Evolutionary conservation across 2,797 vertebrate species (phyloP).

Genomic region (Acanthiza pusilla): DNA sequence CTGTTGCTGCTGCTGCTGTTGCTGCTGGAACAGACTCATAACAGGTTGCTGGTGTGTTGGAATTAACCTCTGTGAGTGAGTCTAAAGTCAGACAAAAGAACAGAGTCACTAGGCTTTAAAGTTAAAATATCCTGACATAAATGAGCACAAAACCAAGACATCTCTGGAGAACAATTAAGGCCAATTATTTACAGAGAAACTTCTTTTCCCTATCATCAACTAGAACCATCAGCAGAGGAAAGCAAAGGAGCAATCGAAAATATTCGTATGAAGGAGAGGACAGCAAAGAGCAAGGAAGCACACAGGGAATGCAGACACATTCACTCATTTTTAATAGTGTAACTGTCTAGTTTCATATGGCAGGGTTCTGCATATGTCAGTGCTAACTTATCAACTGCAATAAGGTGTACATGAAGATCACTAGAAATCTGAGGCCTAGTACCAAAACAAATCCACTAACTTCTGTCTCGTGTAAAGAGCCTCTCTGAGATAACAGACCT

Average conservation of each 20-base stretch:
- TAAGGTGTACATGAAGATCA: not conserved
- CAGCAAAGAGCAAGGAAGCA: not conserved
- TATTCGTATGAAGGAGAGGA: not conserved
- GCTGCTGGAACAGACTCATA: constrained; percentile 77
- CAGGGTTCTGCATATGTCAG: not conserved
- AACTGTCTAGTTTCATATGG: not conserved
- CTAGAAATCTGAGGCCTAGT: not conserved
- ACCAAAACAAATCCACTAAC: not conserved
- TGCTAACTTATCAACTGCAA: not conserved
- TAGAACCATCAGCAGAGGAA: not conserved
- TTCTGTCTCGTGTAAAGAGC: not conserved
- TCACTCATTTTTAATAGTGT: not conserved
- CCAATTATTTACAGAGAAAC: not conserved
- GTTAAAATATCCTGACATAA: constrained; percentile 1
- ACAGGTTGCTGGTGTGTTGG: constrained; percentile 75
- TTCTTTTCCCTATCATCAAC: not conserved
- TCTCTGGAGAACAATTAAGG: not conserved
- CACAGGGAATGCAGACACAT: not conserved
- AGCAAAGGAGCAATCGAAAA: not conserved
- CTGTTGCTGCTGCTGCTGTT: constrained; percentile 81
- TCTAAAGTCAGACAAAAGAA: constrained; percentile 66
- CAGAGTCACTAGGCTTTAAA: constrained; percentile 33
- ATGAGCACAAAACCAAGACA: constrained; percentile 38
- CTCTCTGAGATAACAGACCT: not conserved
- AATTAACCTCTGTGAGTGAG: constrained; percentile 74